A percentile compares a stretch with the other conserved stretches of the same genome.
phyloP scores from a whole-genome alignment of 2,888 invertebrate species.

The Oegoconia quadripuncta region DNA sequence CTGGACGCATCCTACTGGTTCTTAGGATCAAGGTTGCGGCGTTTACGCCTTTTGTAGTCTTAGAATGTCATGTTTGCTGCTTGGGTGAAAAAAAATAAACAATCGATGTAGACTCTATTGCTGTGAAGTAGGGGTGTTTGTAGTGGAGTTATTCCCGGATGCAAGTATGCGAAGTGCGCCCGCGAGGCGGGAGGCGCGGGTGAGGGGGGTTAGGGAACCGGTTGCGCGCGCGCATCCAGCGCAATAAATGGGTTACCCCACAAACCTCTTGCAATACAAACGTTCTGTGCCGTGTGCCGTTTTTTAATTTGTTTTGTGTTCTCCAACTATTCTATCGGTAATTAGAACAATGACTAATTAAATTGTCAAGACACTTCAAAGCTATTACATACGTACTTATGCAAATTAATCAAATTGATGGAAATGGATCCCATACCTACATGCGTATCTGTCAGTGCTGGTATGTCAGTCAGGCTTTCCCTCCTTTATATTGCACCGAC shows the following conservation, averaged over 20 bases:
- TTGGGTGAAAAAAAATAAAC: constrained; percentile 23
- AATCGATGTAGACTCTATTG: constrained; percentile 34
- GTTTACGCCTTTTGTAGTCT: constrained; percentile 38
- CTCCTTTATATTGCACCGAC: too few relatives aligned
- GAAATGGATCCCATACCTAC: too few relatives aligned
- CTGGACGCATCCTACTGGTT: constrained; percentile 70
- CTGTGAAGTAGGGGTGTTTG: constrained; percentile 23
- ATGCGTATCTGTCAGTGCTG: too few relatives aligned
- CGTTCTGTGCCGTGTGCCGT: constrained; percentile 17
- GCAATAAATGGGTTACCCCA: constrained; percentile 76
- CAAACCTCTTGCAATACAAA: constrained; percentile 74
- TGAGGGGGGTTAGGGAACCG: constrained; percentile 48
- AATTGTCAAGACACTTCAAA: too few relatives aligned
- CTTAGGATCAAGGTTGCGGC: constrained; percentile 70
- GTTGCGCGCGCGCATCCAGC: constrained; percentile 52
- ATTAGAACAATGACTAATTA: too few relatives aligned
- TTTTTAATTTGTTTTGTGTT: constrained; percentile 1
- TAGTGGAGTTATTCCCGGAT: constrained; percentile 50
- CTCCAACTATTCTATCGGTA: background rate
- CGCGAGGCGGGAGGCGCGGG: constrained; percentile 31
- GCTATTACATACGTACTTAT: too few relatives aligned
- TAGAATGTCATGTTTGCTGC: constrained; percentile 57
- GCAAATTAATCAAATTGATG: too few relatives aligned
- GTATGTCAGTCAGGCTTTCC: too few relatives aligned
- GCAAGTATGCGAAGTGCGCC: constrained; percentile 52